Conservation (phyloP, 1,140 invertebrate genomes). For the Solenopsis invicta region DNA sequence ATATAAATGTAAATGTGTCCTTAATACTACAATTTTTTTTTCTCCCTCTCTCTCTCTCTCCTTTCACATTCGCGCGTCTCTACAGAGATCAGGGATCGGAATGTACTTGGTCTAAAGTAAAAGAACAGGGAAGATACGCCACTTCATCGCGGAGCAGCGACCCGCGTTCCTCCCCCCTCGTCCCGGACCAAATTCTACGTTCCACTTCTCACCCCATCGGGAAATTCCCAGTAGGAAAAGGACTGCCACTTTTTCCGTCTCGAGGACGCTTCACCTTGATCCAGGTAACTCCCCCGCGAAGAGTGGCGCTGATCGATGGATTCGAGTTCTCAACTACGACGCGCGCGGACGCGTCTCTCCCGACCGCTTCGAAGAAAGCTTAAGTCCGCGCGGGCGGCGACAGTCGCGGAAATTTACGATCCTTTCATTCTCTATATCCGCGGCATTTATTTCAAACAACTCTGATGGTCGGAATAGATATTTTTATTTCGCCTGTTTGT, state of each 20-base stretch:
- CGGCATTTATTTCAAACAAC: slow-evolving; percentile 59
- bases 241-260: slow-evolving; percentile 67
- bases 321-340: slow-evolving; percentile 73
- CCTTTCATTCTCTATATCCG: slow-evolving; percentile 62
- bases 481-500: slow-evolving; percentile 33
- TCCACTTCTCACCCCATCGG: slow-evolving; percentile 47
- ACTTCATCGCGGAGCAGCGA: background rate
- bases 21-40: background rate
- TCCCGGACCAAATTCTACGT: slow-evolving; percentile 35
- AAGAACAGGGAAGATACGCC: background rate
- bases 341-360: slow-evolving; percentile 42
- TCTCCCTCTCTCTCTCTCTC: too few species aligned
- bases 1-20: background rate
- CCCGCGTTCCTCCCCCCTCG: background rate
- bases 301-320: slow-evolving; percentile 80
- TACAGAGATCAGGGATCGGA: background rate
- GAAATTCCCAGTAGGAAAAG: slow-evolving; percentile 56
- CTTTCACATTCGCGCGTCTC: background rate
- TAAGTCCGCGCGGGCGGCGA: slow-evolving; percentile 64
- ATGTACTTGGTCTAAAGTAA: background rate
- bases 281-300: slow-evolving; percentile 68
- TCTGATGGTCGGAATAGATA: slow-evolving; percentile 41
- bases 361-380: slow-evolving; percentile 69
- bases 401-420: slow-evolving; percentile 80
- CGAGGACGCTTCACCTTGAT: slow-evolving; percentile 77